A percentile compares a stretch with the other conserved stretches of the same genome.
Conservation (phyloP, 35 echinoderm and acorn worm genomes). For the Apostichopus parvimensis region DNA sequence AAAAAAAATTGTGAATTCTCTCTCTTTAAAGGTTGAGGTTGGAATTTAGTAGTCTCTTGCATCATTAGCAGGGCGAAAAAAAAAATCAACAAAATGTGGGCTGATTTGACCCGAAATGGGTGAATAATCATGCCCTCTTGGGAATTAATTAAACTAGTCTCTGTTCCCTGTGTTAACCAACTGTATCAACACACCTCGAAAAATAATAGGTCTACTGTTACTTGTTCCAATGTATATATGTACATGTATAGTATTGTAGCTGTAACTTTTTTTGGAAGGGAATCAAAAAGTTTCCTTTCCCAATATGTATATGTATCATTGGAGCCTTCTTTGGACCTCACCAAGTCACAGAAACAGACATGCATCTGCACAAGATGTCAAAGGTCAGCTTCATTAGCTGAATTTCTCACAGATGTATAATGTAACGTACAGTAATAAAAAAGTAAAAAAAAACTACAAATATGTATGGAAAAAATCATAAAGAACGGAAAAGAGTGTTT, state of each 20-base stretch:
- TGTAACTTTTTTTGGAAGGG: neutral
- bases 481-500: too few relatives aligned
- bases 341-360: neutral
- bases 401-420: constrained; percentile 18
- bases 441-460: too few relatives aligned
- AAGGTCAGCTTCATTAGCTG: constrained; percentile 28
- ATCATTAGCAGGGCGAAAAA: neutral
- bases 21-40: neutral
- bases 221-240: neutral
- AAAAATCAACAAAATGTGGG: neutral
- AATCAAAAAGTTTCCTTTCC: neutral
- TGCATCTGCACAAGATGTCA: neutral
- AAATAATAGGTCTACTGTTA: constrained; percentile 11
- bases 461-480: too few relatives aligned
- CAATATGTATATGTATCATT: neutral
- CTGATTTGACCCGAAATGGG: constrained; percentile 45
- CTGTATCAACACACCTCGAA: constrained; percentile 34
- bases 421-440: too few relatives aligned
- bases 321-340: neutral
- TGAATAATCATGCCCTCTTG: neutral
- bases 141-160: neutral
- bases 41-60: constrained; percentile 23
- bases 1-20: too few relatives aligned
- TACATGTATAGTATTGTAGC: neutral
- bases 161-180: constrained; percentile 18